Percentiles rank a stretch among this genome's conserved stretches.
These are phyloP conservation scores for Nycticorax nycticorax DNA, from an alignment of 2,113 vertebrate species.

Conservation along the genomic window DNA sequence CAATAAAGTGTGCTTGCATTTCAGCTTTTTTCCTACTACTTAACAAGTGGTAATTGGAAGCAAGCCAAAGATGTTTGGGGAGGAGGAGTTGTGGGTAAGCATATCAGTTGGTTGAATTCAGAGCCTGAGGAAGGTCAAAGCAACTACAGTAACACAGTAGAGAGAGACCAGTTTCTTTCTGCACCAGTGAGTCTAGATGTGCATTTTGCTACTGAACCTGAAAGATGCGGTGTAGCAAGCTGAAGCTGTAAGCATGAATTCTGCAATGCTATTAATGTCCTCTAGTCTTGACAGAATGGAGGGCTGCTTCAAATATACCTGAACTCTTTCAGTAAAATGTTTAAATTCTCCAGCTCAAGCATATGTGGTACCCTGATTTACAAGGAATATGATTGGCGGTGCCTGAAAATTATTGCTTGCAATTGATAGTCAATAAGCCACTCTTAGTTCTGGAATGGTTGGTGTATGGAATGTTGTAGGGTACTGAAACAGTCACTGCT, in stretches of 20 bases:
- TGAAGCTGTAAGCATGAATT: not conserved
- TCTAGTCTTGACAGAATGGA: not conserved
- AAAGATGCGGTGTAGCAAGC: not conserved
- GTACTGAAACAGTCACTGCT: not conserved
- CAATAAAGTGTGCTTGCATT: not conserved
- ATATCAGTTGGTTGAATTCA: not conserved
- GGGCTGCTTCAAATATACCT: not conserved
- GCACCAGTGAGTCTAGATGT: not conserved
- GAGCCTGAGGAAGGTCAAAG: constrained; percentile 27
- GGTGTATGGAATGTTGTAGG: not conserved
- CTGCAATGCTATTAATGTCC: not conserved
- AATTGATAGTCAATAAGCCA: not conserved
- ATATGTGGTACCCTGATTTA: not conserved
- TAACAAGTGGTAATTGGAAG: not conserved
- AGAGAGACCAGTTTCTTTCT: not conserved
- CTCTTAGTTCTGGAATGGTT: not conserved
- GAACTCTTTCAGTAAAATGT: not conserved
- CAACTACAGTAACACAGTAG: not conserved
- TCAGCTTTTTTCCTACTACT: not conserved
- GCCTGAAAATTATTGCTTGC: not conserved
- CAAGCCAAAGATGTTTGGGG: not conserved
- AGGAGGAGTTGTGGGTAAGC: not conserved
- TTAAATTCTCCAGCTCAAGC: not conserved
- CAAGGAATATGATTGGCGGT: not conserved
- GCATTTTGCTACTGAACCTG: not conserved